Percentiles rank a stretch among this genome's conserved stretches.
Evolutionary conservation across 2,888 invertebrate genomes (phyloP).

Genomic region (Rotaria sp.): DNA sequence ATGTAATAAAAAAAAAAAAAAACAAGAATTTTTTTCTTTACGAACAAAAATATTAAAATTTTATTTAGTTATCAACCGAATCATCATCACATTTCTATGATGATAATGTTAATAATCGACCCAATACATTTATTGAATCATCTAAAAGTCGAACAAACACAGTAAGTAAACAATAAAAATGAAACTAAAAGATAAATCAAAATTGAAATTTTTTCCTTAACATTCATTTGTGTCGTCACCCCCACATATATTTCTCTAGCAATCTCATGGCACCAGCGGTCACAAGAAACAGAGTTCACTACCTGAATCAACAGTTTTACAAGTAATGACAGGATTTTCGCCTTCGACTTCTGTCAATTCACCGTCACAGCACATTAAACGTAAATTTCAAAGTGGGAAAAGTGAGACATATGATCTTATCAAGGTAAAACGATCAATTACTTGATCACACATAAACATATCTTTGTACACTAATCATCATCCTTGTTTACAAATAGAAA

Average conservation of each 20-base stretch:
- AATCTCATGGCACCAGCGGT: neutral
- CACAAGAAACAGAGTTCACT: slow-evolving; percentile 27
- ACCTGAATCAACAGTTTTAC: neutral
- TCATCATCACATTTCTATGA: neutral
- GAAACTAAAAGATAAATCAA: neutral
- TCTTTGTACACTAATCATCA: neutral
- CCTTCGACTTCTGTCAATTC: neutral
- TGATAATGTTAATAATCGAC: neutral
- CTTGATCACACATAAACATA: neutral
- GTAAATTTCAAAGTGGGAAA: neutral
- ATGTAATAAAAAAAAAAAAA: neutral
- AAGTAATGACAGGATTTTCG: neutral
- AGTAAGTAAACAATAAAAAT: neutral
- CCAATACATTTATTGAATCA: neutral
- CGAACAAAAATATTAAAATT: neutral
- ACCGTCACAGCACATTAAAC: neutral
- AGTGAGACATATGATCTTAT: slow-evolving; percentile 21
- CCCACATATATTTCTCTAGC: neutral
- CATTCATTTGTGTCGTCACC: neutral
- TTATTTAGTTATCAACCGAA: neutral
- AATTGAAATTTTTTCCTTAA: neutral
- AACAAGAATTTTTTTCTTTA: neutral
- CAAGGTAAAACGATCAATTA: neutral
- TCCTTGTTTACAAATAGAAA: neutral
- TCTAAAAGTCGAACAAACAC: neutral